Percentiles rank a stretch among this genome's conserved stretches.
phyloP scores from a whole-genome alignment of 2,797 vertebrate genomes.

The Poecilia velifera region DNA sequence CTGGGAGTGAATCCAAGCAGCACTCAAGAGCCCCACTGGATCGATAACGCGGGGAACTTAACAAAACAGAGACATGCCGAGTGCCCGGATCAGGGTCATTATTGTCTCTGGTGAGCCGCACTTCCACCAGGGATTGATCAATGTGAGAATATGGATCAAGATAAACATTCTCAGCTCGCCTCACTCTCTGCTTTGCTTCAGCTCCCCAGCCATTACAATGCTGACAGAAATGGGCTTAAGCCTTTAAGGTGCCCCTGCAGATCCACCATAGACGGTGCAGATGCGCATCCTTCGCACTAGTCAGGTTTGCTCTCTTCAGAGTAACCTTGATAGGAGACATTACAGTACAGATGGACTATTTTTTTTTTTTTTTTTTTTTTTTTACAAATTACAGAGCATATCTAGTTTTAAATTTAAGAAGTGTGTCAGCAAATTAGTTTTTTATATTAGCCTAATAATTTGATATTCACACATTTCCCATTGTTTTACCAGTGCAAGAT shows the following conservation, averaged over 20 bases:
- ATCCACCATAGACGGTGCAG: slow-evolving; percentile 1
- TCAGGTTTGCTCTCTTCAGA: neutral
- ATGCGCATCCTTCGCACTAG: slow-evolving; percentile 13
- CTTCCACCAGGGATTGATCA: slow-evolving; percentile 79
- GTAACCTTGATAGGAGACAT: neutral
- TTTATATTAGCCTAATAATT: neutral
- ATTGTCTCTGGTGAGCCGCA: slow-evolving; percentile 75
- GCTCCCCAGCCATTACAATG: slow-evolving; percentile 29
- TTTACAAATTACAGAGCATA: neutral
- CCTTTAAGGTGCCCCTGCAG: slow-evolving; percentile 17
- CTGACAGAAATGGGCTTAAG: slow-evolving; percentile 17
- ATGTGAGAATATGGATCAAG: slow-evolving; percentile 79
- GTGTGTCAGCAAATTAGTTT: neutral
- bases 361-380: no score
- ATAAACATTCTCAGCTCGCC: slow-evolving; percentile 71
- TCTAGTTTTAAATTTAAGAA: neutral
- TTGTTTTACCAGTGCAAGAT: neutral
- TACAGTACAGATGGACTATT: neutral
- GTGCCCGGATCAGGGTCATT: slow-evolving; percentile 79
- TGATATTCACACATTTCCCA: neutral
- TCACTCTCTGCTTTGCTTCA: slow-evolving; percentile 37
- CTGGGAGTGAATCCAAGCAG: slow-evolving; percentile 77
- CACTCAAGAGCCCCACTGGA: slow-evolving; percentile 77
- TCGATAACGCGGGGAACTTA: slow-evolving; percentile 80
- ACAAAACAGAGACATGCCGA: slow-evolving; percentile 82